Base-by-base conservation (phyloP, 2,113 vertebrate species). In the Eolophus roseicapilla region DNA sequence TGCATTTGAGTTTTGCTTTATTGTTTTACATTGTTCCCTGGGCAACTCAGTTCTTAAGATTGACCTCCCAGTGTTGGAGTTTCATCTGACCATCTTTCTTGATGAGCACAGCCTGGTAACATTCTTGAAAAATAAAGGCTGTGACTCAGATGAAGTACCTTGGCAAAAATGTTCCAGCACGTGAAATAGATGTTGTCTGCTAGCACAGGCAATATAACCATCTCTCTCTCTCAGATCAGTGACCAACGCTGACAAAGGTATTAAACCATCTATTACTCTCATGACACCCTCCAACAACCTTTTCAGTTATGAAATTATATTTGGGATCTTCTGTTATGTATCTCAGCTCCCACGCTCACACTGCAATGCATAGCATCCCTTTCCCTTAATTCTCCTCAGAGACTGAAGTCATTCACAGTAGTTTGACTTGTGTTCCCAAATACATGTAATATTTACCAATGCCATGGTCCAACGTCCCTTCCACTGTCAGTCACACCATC, bases 391-490 rank as follows among this genome's bases (percentile, higher is more conserved):
- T 44, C 50, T 77, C n/a, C 39, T 70, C 25, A 33, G 31, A 55
- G 29, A 2, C 43, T 24, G 70, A 27, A 70, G 41, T 64, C 13
- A 17, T 35, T n/a, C 35, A 49, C 43, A 35, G 3, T 43, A 21
- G 10, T n/a, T 57, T 63, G 31, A 16, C 7, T 90, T 41, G 8
- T 35, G 63, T 83, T 91, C 89, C 64, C 31, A 52, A 12, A 52
- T 28, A 16, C 2, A 0, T 4, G 14, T 13, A 9, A 10, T 18
- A 55, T 43, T 71, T 47, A 41, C 20, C 10, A 41, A 0, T 57
- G 31, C 29, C 52, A 35, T 28, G 35, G 7, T 44, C 55, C 19
- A 33, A 5, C 33, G 3, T 50, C 31, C 12, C 50, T 47, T 53
- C 14, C 29, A 6, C 13, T 11, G 17, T 18, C 73, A 28, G 57